Evolutionary conservation across 1,140 invertebrate genomes (phyloP), one percentile per base, ranked within the genome.

Genomic region (Acyrthosiphon pisum): DNA sequence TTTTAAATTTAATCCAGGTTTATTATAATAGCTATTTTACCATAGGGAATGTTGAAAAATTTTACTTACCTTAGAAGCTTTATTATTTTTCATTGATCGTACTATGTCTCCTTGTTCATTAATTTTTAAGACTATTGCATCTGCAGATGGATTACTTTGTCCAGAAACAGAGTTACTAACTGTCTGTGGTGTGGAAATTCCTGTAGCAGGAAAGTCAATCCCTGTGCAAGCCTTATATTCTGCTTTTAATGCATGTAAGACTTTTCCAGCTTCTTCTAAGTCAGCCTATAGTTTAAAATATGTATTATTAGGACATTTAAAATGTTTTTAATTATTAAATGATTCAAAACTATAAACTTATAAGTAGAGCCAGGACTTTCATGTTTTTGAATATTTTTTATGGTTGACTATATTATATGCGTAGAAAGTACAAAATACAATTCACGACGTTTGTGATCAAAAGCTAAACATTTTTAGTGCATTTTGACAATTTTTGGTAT

Each of bases 21-120:
- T n/a, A n/a, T n/a, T n/a, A n/a, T n/a, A n/a, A n/a, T n/a, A n/a
- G n/a, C n/a, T n/a, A n/a, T n/a, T n/a, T n/a, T n/a, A n/a, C n/a
- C n/a, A n/a, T n/a, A n/a, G n/a, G 11, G 46, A 46, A 46, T 9
- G 8, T 9, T 46, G 0, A 46, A 8, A 46, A 11, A 22, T 22
- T 23, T 37, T 44, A 86, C 23, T 44, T 53, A 94, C 94, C 94
- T 97, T 97, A 4, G 96, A 96, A 26, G 96, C 96, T 94, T 97
- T 97, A 35, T 96, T 95, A 20, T 96, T 94, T 95, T 98, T 98
- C 23, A 98, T 94, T 60, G 97, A 95, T 83, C 97, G 95, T 23
- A 98, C 96, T 93, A 96, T 95, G 94, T 98, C 96, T 2, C 97
- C 97, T 95, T 98, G 96, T 94, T 96, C 95, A 3, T 94, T 94